These are phyloP conservation scores for Seira sanloemensis DNA, from an alignment of 2,888 invertebrate genomes.

Conservation along the genomic window DNA sequence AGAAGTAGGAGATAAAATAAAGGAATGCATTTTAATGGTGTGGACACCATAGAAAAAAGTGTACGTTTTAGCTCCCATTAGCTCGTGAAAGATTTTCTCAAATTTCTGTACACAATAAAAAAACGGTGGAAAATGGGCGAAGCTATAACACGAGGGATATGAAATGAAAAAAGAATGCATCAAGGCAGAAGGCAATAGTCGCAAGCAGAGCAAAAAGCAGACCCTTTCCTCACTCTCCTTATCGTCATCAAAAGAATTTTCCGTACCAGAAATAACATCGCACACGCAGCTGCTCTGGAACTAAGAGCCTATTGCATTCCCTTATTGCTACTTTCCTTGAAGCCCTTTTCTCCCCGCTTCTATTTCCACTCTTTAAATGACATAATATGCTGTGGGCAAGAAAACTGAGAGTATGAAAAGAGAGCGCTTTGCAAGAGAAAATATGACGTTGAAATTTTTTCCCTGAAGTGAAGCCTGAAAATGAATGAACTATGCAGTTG, in stretches of 20 bases:
- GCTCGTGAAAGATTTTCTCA: neutral
- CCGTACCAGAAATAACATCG: neutral
- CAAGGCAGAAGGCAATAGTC: neutral
- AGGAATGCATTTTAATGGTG: constrained; percentile 1
- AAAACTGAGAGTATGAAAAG: neutral
- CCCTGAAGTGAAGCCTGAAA: neutral
- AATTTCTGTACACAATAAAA: neutral
- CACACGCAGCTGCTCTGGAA: neutral
- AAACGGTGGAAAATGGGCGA: neutral
- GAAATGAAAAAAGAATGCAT: neutral
- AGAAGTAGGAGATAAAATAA: neutral
- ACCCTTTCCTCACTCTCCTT: neutral
- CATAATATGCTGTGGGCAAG: neutral
- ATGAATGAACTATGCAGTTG: neutral
- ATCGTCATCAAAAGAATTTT: constrained; percentile 38
- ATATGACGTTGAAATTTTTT: neutral
- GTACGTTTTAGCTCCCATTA: neutral
- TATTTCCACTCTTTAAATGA: neutral
- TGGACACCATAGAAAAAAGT: neutral
- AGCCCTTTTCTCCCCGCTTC: neutral
- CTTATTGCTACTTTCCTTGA: no score
- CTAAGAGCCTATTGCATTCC: neutral
- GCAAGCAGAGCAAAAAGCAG: neutral
- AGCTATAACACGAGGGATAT: neutral
- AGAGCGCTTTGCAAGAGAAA: neutral